Base-by-base conservation (phyloP, 2,113 vertebrate genomes). In the Rana temporaria region DNA sequence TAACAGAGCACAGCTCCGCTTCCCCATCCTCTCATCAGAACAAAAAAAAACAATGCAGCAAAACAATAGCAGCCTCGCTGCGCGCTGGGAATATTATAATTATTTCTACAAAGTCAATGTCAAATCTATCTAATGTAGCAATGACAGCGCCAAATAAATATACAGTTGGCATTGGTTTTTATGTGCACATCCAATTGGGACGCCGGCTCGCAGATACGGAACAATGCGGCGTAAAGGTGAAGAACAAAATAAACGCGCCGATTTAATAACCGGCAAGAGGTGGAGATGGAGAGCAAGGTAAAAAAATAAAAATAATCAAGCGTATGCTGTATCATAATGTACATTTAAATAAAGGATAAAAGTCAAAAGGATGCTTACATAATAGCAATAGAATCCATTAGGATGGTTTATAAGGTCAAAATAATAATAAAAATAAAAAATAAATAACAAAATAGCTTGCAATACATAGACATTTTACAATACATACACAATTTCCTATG, bases 101-200 rank as follows among this genome's bases (percentile, higher is more conserved):
- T 74, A 74, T 38, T 59, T 74, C 30, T 74, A 74, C 72, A 74
- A 74, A 48, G 42, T 48, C 42, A 48, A 48, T 74, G 72, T 74
- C 72, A 74, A 74, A 38, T 26, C 38, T n/a, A 38, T 59, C 34
- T 19, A 14, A 56, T 74, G 55, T 74, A 74, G 72, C 72, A 74
- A 57, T 24, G 30, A 38, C 72, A 60, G 52, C 30, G 55, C 55
- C 34, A 32, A 74, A 74, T 74, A 74, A 59, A 74, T 74, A 59
- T 74, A 74, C 26, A 74, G 72, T 74, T 74, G 72, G 72, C 72
- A 74, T 60, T 74, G 72, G 60, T 74, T 74, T 74, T 60, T 30
- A 20, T 48, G 34, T n/a, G 34, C 60, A 57, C 60, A 74, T 59
- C 26, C 55, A 74, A 16, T 74, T 18, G 71, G 71, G 71, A 74